A percentile compares a stretch with the other conserved stretches of the same genome.
phyloP scores from a whole-genome alignment of 1,140 invertebrate genomes.

The roundworm (Caenorhabditis elegans) region DNA sequence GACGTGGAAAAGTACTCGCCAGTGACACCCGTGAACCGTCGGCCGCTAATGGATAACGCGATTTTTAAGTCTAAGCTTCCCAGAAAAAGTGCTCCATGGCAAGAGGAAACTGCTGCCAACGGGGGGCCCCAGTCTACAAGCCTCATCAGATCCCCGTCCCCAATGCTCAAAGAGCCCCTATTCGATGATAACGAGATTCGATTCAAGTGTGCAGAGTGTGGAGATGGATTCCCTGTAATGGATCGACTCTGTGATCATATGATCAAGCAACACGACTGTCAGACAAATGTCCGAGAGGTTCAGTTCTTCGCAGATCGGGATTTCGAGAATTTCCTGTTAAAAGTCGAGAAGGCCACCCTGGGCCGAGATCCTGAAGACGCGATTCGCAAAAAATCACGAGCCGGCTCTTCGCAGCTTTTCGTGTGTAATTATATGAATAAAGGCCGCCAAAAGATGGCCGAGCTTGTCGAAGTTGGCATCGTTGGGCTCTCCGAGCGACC shows the following conservation, averaged over 20 bases:
- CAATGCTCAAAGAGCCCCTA: not conserved
- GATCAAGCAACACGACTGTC: not conserved
- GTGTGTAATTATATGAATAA: constrained; percentile 13
- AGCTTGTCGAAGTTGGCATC: not conserved
- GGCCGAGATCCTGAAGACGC: not conserved
- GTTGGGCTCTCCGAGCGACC: not conserved
- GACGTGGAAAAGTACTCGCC: not conserved
- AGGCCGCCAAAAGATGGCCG: not conserved
- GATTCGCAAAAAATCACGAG: not conserved
- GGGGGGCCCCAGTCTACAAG: too few relatives aligned
- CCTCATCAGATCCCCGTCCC: not conserved
- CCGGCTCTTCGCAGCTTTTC: not conserved
- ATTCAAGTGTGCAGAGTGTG: constrained; percentile 5
- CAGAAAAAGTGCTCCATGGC: constrained; percentile 9
- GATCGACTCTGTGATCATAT: not conserved
- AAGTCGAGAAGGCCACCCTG: constrained; percentile 6
- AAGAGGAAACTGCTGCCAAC: not conserved
- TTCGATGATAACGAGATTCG: not conserved
- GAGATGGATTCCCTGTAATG: not conserved
- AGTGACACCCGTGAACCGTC: not conserved
- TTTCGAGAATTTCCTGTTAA: not conserved
- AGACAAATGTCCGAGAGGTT: not conserved
- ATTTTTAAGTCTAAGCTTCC: not conserved
- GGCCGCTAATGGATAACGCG: not conserved
- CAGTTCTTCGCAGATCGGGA: not conserved